These are phyloP conservation scores for Arctia plantaginis DNA, from an alignment of 2,888 invertebrate species.

Conservation along the genomic window DNA sequence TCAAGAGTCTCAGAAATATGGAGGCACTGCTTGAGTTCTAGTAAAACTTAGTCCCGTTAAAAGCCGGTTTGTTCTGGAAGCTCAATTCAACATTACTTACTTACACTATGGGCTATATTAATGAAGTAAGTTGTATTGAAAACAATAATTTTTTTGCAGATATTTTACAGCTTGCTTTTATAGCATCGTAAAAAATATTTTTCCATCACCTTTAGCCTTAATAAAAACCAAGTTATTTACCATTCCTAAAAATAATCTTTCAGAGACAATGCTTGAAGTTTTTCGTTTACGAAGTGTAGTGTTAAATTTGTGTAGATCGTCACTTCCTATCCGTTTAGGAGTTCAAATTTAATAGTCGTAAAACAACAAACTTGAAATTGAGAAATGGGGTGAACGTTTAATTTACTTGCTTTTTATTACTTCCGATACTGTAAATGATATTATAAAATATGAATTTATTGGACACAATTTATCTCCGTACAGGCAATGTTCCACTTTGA, in stretches of 20 bases:
- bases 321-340: conserved; percentile 38
- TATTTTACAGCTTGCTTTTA: neutral
- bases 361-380: conserved; percentile 42
- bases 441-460: conserved; percentile 26
- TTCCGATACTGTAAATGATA: conserved; percentile 37
- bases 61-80: neutral
- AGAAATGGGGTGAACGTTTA: conserved; percentile 39
- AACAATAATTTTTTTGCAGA: neutral
- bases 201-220: conserved; percentile 35
- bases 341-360: conserved; percentile 50
- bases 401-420: conserved; percentile 47
- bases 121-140: neutral
- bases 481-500: neutral
- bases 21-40: too few relatives aligned
- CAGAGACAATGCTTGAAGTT: neutral
- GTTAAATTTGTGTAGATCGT: conserved; percentile 46
- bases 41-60: too few relatives aligned
- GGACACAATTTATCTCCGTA: conserved; percentile 5
- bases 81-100: neutral
- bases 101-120: neutral
- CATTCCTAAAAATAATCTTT: conserved; percentile 14
- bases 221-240: conserved; percentile 34
- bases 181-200: conserved; percentile 19
- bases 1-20: neutral
- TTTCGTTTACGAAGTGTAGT: conserved; percentile 20